Evolutionary conservation across 2,888 invertebrate genomes (phyloP), one percentile per base, ranked within the genome.

Genomic region (Callosobruchus maculatus): DNA sequence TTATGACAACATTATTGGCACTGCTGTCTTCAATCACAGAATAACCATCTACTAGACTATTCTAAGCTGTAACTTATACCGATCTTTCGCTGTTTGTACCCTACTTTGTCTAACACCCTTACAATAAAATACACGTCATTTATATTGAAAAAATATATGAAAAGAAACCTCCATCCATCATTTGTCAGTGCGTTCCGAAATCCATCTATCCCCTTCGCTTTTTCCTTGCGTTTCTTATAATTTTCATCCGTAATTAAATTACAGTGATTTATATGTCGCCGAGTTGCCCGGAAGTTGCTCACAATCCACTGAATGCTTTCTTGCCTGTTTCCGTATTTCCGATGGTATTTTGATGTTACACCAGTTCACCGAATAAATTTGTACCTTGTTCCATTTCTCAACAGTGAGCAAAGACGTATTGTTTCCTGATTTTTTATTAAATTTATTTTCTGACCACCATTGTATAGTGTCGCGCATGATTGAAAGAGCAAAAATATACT

Each of bases 161-260:
- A 49, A 74, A 72, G 72, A 74, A 77, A 74, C 72, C 73, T 72
- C 74, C 71, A 74, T 68, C 72, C 75, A 75, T 72, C 76, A 80
- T 81, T 82, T 81, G 82, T 77, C 80, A 76, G 77, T 80, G 75
- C 77, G 78, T 80, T 81, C 78, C 76, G 81, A 81, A 49, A 49
- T 13, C 49, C 49, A 49, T 49, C 49, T 49, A 49, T 49, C 1
- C 49, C 49, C 49, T 49, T 49, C 49, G 49, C 82, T 80, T 81
- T 82, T 82, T 81, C 79, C 75, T 77, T 68, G 80, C 80, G 80
- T 82, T 82, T 79, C 81, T 80, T 81, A 82, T 81, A 81, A 84
- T 84, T 83, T 82, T 81, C 82, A 83, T 82, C 82, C 49, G 84
- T 83, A 81, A 85, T 84, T 85, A 84, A 85, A 84, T 85, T 85